A percentile compares a stretch with the other conserved stretches of the same genome.
phyloP scores from a whole-genome alignment of 2,888 invertebrate species.

The Cosmia pyralina region DNA sequence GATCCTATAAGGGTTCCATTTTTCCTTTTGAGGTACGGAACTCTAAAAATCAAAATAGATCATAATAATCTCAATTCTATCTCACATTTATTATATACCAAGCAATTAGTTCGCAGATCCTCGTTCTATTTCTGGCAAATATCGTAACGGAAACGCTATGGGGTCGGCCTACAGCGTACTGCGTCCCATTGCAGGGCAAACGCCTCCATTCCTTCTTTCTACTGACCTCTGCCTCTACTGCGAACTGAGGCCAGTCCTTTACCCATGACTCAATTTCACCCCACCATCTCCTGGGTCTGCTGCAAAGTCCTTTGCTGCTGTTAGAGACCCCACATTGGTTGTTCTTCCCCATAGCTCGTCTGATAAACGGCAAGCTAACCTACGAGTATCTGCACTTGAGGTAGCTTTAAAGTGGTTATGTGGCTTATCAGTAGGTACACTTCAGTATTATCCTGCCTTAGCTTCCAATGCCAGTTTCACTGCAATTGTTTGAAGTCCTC shows the following conservation, averaged over 20 bases:
- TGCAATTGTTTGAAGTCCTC: not conserved
- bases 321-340: not conserved
- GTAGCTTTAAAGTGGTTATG: no score
- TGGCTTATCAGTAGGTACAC: not conserved
- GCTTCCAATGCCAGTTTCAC: not conserved
- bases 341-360: not conserved
- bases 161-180: not conserved
- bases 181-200: not conserved
- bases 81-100: not conserved
- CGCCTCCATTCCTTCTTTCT: not conserved
- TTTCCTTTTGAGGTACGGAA: no score
- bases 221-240: not conserved
- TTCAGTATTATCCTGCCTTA: not conserved
- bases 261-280: not conserved
- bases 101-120: not conserved
- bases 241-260: not conserved
- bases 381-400: not conserved
- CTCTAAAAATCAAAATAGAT: no score
- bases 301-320: not conserved
- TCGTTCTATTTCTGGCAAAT: not conserved
- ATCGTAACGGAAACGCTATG: not conserved
- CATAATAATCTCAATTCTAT: no score
- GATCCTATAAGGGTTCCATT: no score
- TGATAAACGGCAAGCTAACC: no score
- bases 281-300: not conserved